Base-by-base conservation (phyloP, 1,140 invertebrate species). In the Scaptomyza graminum region DNA sequence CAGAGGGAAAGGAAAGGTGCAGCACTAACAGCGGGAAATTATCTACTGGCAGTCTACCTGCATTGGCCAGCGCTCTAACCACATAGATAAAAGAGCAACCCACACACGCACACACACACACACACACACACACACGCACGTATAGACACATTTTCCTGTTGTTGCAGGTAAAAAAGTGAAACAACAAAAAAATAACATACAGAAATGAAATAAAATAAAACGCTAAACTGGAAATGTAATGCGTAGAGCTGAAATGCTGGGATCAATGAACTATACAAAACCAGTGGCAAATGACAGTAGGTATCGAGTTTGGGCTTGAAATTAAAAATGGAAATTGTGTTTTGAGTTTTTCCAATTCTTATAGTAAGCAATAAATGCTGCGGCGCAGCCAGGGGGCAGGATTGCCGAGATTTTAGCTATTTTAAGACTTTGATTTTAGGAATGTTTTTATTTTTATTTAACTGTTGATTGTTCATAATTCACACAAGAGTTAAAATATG, bases 171-270 rank as follows among this genome's bases (percentile, higher is more conserved):
- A 84, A 89, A 68, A 71, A 51, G n/a, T 66, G 67, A 7, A 56
- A 54, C 46, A 44, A 25, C 7, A 37, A 46, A 72, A 87, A 75
- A 76, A 64, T 67, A 57, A 67, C 65, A 43, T 31, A 51, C 37
- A 49, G 39, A 72, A 65, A 61, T 71, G 64, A 50, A 82, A 77
- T 79, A 76, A 76, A 76, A 69, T 88, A 82, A 85, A 82, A 85
- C 83, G 75, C 43, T 78, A 85, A 85, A 85, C 82, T 85, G 82
- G 82, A 85, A 85, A 88, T 82, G 74, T 78, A 85, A 85, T 85
- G 83, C 82, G 82, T 85, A 88, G 13, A 72, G 74, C 78, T 82
- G 56, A 78, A 85, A 78, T 76, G 56, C 75, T 31, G 82, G 82
- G 82, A 85, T 87, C 82, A 85, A 87, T 85, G 82, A 85, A 85